Evolutionary conservation across 2,888 invertebrate genomes (phyloP).

Genomic region (Gasteruption jaculator): DNA sequence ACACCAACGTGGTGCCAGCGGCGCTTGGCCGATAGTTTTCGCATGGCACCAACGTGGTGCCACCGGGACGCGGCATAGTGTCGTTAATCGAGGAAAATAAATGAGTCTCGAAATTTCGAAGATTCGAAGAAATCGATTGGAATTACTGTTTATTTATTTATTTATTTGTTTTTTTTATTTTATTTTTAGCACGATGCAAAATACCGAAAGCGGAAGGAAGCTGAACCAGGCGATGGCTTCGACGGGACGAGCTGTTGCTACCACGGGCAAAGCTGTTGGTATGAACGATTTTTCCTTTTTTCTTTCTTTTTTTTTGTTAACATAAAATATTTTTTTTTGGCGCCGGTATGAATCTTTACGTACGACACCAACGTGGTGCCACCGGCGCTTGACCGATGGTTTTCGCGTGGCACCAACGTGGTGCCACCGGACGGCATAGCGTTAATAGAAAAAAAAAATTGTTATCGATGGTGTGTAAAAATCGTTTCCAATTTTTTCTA

Average conservation of each 20-base stretch:
- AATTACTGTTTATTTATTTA: constrained; percentile 3
- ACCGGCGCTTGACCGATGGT: too few species aligned
- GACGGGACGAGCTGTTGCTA: constrained; percentile 85
- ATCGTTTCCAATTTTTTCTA: too few species aligned
- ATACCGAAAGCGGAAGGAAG: constrained; percentile 88
- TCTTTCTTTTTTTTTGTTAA: too few species aligned
- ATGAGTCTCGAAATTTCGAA: neutral
- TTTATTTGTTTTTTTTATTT: neutral
- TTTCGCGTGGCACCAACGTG: too few species aligned
- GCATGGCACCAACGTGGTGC: too few species aligned
- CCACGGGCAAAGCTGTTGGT: constrained; percentile 72
- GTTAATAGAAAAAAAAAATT: too few species aligned
- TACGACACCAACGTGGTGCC: too few species aligned
- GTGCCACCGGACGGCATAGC: too few species aligned
- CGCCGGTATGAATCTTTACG: constrained; percentile 1
- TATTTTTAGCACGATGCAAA: constrained; percentile 80
- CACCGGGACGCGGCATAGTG: neutral
- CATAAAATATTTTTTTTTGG: too few species aligned
- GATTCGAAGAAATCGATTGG: constrained; percentile 3
- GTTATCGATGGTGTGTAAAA: neutral
- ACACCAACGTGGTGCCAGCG: too few species aligned
- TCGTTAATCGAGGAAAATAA: neutral
- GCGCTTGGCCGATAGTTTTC: too few species aligned
- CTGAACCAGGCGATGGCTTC: constrained; percentile 88
- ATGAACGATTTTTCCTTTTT: constrained; percentile 36